Conservation (phyloP, 23 tunicate species). For the Aplidium turbinatum region DNA sequence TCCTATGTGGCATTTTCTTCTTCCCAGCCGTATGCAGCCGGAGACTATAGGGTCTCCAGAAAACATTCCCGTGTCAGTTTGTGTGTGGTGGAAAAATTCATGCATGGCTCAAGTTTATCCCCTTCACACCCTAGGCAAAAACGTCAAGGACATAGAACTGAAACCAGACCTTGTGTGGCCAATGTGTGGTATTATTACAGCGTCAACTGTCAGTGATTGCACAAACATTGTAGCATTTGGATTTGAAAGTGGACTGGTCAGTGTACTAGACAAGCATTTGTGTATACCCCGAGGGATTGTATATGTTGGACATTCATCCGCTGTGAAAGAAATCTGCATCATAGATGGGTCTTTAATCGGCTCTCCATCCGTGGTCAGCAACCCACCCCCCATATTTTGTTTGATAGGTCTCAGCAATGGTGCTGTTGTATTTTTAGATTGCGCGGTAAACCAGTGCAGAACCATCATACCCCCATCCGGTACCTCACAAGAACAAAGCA, state of each 20-base stretch:
- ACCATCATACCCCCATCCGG: not conserved
- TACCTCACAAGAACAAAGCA: not conserved
- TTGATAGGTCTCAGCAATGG: constrained; percentile 45
- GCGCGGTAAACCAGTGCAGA: constrained; percentile 15
- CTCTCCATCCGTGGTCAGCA: not conserved
- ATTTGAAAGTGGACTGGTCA: constrained; percentile 50
- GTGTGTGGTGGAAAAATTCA: constrained; percentile 71
- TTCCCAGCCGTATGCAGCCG: constrained; percentile 65
- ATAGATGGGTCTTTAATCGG: constrained; percentile 15
- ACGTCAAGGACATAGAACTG: constrained; percentile 47
- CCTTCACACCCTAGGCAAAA: constrained; percentile 30
- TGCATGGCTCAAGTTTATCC: constrained; percentile 50
- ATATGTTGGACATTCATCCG: constrained; percentile 6
- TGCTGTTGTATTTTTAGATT: constrained; percentile 40
- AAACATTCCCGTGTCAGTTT: constrained; percentile 49
- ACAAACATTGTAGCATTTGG: constrained; percentile 69
- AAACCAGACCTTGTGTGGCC: constrained; percentile 94
- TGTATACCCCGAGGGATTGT: constrained; percentile 40
- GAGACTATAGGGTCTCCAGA: constrained; percentile 16
- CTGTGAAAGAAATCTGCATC: constrained; percentile 32
- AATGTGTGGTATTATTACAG: constrained; percentile 33
- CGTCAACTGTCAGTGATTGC: constrained; percentile 43
- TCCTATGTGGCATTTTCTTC: constrained; percentile 79
- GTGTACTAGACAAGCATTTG: constrained; percentile 64
- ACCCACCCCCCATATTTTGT: constrained; percentile 35